These are phyloP conservation scores for Solen grandis DNA, from an alignment of 1,140 invertebrate genomes.

Conservation along the genomic window DNA sequence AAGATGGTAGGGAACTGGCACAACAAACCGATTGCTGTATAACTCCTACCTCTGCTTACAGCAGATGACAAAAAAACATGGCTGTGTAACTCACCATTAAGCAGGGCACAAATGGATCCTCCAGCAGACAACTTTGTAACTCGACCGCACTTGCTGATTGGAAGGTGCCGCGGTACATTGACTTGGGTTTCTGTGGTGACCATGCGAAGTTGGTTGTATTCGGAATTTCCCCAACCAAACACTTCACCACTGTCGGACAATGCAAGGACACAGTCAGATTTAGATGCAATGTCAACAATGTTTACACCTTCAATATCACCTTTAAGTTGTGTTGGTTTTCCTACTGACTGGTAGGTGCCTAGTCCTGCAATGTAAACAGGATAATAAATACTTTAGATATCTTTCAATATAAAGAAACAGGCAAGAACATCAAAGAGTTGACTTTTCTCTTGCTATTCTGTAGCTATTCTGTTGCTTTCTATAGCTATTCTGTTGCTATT, in stretches of 20 bases:
- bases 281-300: conserved; percentile 90
- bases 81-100: conserved; percentile 91
- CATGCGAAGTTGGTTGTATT: conserved; percentile 91
- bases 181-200: conserved; percentile 79
- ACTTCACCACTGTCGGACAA: conserved; percentile 95
- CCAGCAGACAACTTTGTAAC: conserved; percentile 91
- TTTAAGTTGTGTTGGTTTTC: conserved; percentile 81
- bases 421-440: no score
- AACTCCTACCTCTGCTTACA: no score
- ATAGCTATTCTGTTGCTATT: no score
- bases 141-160: conserved; percentile 85
- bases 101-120: conserved; percentile 91
- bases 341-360: conserved; percentile 70
- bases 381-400: no score
- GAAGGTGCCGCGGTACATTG: conserved; percentile 86
- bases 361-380: conserved; percentile 77
- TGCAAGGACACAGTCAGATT: conserved; percentile 93
- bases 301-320: conserved; percentile 92
- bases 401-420: no score
- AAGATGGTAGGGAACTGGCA: no score
- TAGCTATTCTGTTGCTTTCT: no score
- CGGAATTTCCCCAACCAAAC: conserved; percentile 98
- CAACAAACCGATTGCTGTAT: no score
- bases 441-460: no score
- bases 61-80: no score